phyloP scores from a whole-genome alignment of 2,113 vertebrate genomes.

The Atlantisia rogersi region DNA sequence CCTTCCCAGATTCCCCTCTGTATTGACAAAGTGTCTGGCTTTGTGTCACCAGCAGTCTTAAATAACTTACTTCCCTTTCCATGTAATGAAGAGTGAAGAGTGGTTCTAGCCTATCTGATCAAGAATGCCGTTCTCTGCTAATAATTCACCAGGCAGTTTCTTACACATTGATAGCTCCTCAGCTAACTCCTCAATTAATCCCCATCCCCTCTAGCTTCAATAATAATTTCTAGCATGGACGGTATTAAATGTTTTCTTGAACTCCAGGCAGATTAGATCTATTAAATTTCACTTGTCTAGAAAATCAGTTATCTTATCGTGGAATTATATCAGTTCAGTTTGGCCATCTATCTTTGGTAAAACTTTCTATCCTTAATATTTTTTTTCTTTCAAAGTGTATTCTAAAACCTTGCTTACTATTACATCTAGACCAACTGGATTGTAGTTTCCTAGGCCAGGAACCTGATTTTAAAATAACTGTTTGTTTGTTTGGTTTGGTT shows the following conservation, averaged over 20 bases:
- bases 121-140: background rate
- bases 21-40: background rate
- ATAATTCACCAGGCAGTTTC: background rate
- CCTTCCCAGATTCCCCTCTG: background rate
- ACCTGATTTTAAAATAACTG: background rate
- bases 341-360: background rate
- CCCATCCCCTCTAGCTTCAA: background rate
- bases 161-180: background rate
- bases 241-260: background rate
- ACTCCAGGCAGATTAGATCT: background rate
- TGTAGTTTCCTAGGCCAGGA: background rate
- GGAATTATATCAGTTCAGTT: background rate
- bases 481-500: background rate
- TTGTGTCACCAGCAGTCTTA: background rate
- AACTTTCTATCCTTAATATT: background rate
- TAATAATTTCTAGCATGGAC: background rate
- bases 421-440: background rate
- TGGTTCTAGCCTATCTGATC: background rate
- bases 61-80: fast-evolving
- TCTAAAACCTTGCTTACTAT: background rate
- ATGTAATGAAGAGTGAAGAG: background rate
- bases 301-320: constrained; percentile 10
- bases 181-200: background rate
- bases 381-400: background rate
- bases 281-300: constrained; percentile 30